Evolutionary conservation across 2,797 vertebrate genomes (phyloP), one percentile per base, ranked within the genome.

Genomic region (Gymnothorax reevesii): DNA sequence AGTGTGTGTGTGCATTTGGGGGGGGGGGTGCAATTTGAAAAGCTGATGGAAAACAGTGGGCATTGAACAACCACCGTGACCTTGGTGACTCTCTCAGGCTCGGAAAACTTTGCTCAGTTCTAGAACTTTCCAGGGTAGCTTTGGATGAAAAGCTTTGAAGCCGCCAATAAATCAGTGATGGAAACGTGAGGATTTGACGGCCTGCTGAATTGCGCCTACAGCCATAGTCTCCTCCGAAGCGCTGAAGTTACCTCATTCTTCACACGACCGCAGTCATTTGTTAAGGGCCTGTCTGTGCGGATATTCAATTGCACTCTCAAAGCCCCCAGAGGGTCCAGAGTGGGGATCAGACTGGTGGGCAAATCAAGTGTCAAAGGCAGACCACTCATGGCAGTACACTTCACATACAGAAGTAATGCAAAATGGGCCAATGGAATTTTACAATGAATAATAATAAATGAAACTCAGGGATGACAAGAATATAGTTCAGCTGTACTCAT

Each of bases 111-210:
- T 84, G 75, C 87, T 86, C 88, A 80, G 89, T 83, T 87, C 33
- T 88, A 88, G 88, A 89, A 88, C 64, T 62, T 85, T 20, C 86
- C 83, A 17, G 83, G 42, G 42, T 33, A 57, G 80, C 73, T 27
- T 77, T 64, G 69, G 77, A 88, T 86, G 57, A 85, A 87, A 84
- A 83, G 55, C 82, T 88, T 92, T 90, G 88, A 93, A 92, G 90
- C 84, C 73, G 82, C 69, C 85, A 85, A 91, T 93, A 92, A 94
- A 95, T 94, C 93, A 92, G 87, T 82, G 71, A 3, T 84, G 86
- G 57, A 85, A 49, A 7, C 7, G 52, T 52, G 5, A 49, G 52
- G 83, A 57, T 71, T 87, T 86, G 33, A 84, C 25, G 7, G 83
- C 84, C 87, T 62, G 75, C 54, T 86, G 88, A 90, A 3, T 17